Base-by-base conservation (phyloP, 1,140 invertebrate species). In the Leptoteleia sp. region DNA sequence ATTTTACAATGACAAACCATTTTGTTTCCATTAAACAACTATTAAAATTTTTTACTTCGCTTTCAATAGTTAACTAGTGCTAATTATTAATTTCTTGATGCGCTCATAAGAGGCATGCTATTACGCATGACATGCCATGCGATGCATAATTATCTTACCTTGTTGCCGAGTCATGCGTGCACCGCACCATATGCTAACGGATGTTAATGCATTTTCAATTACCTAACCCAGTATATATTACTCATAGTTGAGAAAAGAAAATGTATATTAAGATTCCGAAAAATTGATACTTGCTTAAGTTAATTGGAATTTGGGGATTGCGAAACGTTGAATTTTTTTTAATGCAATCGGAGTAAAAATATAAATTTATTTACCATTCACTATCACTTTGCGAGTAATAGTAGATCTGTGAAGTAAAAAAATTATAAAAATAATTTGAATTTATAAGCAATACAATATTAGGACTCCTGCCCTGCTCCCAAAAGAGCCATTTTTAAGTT, bases 51-150 rank as follows among this genome's bases (percentile, higher is more conserved):
- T 57, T 16, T 45, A 27, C 31, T 1, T 35, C 29, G 47, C 17
- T 31, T 59, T 59, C 16, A 40, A 59, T 54, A 65, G 12, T 12
- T 52, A 65, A 65, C 82, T 85, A 76, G 77, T 76, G 76, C 82
- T 89, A 85, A 89, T 88, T 88, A 89, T 88, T 89, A 89, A 89
- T 89, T 88, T 88, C 85, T 87, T 89, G 88, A 89, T 89, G 88
- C 79, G 85, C 78, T 79, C 71, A 64, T 83, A 85, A 85, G 82
- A 88, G 83, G 81, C 47, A 77, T 73, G 83, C 83, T 83, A 87
- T 88, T 88, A 86, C 83, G 81, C 85, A 85, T 87, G 79, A 79
- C 79, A 83, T 86, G 85, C 85, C 85, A 85, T 84, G 85, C 85
- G 82, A 87, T 87, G 88, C 87, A 88, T 89, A 89, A 89, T 89